A percentile compares a stretch with the other conserved stretches of the same genome.
Evolutionary conservation across 1,140 invertebrate genomes (phyloP).

Genomic region (Drosophila erecta): DNA sequence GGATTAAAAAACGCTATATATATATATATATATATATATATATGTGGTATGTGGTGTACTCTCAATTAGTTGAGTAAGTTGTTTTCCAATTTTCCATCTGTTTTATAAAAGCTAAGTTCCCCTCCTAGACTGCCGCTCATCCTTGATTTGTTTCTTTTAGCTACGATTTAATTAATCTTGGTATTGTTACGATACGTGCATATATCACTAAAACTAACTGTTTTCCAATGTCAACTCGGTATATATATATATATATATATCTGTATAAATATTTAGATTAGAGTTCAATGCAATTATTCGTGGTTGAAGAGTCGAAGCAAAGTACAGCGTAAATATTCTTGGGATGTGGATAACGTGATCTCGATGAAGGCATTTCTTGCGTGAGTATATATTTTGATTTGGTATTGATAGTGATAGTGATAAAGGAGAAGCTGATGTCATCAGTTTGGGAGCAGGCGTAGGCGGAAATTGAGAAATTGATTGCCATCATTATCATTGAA

Average conservation of each 20-base stretch:
- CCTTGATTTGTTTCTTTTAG: slow-evolving; percentile 43
- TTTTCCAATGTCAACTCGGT: slow-evolving; percentile 37
- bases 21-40: slow-evolving; percentile 19
- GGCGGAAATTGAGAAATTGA: slow-evolving; percentile 43
- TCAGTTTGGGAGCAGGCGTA: slow-evolving; percentile 12
- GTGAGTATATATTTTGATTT: slow-evolving; percentile 40
- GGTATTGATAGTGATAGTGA: slow-evolving; percentile 17
- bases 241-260: slow-evolving; percentile 29
- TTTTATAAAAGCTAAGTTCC: slow-evolving; percentile 48
- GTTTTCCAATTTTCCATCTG: slow-evolving; percentile 9
- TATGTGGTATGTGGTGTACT: slow-evolving; percentile 4
- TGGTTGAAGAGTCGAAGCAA: slow-evolving; percentile 37
- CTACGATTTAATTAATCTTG: slow-evolving; percentile 41
- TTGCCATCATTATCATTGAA: slow-evolving; percentile 60
- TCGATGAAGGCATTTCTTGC: slow-evolving; percentile 43
- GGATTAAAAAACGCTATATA: slow-evolving; percentile 39
- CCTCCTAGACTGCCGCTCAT: neutral
- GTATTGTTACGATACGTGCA: slow-evolving; percentile 50
- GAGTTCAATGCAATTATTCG: slow-evolving; percentile 23
- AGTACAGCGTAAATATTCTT: slow-evolving; percentile 35
- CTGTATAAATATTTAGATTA: slow-evolving; percentile 25
- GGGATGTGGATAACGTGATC: slow-evolving; percentile 5
- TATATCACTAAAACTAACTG: slow-evolving; percentile 48
- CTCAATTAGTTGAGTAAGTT: slow-evolving; percentile 31
- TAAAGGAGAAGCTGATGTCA: slow-evolving; percentile 15